These are phyloP conservation scores for Sisor rabdophorus DNA, from an alignment of 2,113 vertebrate genomes.

Conservation along the genomic window DNA sequence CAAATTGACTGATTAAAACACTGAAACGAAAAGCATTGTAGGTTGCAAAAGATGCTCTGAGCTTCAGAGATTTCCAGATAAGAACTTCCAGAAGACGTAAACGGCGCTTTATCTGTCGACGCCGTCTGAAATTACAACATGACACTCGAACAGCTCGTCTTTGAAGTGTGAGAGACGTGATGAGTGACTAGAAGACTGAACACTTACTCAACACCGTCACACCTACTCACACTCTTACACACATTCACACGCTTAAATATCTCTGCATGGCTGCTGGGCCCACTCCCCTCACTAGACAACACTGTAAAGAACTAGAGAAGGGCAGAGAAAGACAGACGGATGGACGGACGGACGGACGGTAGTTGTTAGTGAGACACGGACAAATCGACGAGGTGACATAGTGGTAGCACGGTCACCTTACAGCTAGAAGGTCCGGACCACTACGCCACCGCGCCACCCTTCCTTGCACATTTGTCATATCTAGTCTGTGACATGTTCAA, in stretches of 20 bases:
- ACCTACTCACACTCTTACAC: constrained; percentile 18
- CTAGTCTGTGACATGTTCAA: too few relatives aligned
- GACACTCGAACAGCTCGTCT: constrained; percentile 56
- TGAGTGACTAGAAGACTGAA: constrained; percentile 63
- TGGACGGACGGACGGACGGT: not conserved
- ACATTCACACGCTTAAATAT: not conserved
- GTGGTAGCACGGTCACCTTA: too few relatives aligned
- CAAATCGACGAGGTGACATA: too few relatives aligned
- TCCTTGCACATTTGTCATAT: too few relatives aligned
- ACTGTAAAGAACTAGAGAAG: not conserved
- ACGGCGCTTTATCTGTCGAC: constrained; percentile 69
- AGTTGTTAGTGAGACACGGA: too few relatives aligned
- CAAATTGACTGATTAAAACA: too few relatives aligned
- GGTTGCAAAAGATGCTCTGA: not conserved
- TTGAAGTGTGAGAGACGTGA: constrained; percentile 61
- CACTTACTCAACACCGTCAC: constrained; percentile 59
- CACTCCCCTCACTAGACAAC: not conserved
- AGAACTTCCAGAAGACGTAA: constrained; percentile 66
- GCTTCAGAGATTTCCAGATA: constrained; percentile 27
- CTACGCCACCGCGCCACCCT: too few relatives aligned
- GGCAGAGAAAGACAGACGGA: not conserved
- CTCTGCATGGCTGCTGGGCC: not conserved
- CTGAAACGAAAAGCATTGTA: not conserved
- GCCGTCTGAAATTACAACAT: constrained; percentile 67
- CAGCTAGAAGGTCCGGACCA: too few relatives aligned